Percentiles rank a stretch among this genome's conserved stretches.
Evolutionary conservation across 2,113 vertebrate species (phyloP).

Genomic region (Oreochromis tanganicae): DNA sequence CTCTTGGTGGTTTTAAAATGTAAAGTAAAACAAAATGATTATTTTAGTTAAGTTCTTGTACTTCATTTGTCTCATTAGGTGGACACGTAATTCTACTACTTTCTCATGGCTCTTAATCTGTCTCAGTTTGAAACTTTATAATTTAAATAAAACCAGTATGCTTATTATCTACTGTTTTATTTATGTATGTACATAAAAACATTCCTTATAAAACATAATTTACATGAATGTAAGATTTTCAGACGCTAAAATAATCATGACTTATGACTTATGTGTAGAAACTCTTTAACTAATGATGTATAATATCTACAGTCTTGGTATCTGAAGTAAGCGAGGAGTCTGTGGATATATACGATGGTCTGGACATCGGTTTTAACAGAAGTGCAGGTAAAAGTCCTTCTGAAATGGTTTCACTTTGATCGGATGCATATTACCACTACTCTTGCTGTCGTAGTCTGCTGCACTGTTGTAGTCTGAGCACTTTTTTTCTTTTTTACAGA

Average conservation of each 20-base stretch:
- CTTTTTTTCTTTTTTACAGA: conserved; percentile 19
- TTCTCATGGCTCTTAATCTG: neutral
- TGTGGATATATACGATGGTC: conserved; percentile 91
- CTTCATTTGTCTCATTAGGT: neutral
- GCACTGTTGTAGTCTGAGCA: neutral
- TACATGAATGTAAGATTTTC: neutral
- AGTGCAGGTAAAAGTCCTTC: conserved; percentile 28
- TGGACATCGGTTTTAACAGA: conserved; percentile 61
- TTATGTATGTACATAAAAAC: neutral
- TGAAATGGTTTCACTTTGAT: neutral
- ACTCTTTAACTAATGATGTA: neutral
- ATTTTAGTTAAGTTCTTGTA: neutral
- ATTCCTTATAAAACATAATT: neutral
- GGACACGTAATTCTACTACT: neutral
- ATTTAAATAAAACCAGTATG: neutral
- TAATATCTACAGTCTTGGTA: conserved; percentile 3
- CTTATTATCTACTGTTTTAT: neutral
- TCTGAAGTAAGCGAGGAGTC: conserved; percentile 79
- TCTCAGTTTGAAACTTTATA: neutral
- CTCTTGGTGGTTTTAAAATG: neutral
- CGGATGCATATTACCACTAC: neutral
- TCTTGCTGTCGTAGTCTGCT: neutral
- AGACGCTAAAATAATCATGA: neutral
- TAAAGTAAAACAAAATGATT: neutral
- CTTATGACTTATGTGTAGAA: neutral